Conservation (phyloP, 2,113 vertebrate species). For the Anoplopoma fimbria region DNA sequence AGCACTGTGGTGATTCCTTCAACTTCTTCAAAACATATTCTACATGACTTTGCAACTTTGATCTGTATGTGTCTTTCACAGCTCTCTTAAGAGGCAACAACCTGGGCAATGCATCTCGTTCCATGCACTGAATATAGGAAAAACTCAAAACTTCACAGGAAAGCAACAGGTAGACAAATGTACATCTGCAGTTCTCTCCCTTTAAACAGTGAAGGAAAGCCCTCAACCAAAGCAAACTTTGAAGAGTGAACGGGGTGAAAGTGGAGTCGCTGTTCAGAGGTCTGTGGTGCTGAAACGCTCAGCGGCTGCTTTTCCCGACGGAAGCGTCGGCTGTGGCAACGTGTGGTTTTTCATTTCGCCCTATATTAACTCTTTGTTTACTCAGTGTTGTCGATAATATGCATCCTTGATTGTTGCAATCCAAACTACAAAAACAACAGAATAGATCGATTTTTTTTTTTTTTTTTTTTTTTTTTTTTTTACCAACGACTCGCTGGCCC, state of each 20-base stretch:
- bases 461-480: background rate
- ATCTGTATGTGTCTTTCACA: background rate
- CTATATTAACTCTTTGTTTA: background rate
- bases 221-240: background rate
- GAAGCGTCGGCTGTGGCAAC: background rate
- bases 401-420: background rate
- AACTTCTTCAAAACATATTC: background rate
- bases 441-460: background rate
- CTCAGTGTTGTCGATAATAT: background rate
- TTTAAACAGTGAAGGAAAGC: constrained; percentile 14
- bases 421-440: constrained; percentile 26
- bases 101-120: background rate
- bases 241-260: background rate
- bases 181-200: background rate
- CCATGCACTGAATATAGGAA: background rate
- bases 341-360: background rate
- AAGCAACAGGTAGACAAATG: constrained; percentile 72
- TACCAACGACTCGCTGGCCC: constrained; percentile 35
- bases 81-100: background rate
- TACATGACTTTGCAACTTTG: constrained; percentile 15
- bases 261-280: constrained; percentile 40
- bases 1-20: background rate
- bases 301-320: background rate
- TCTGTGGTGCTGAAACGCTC: constrained; percentile 54
- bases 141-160: constrained; percentile 28